Base-by-base conservation (phyloP, 2,888 invertebrate species). In the Pristionchus exspectatus region DNA sequence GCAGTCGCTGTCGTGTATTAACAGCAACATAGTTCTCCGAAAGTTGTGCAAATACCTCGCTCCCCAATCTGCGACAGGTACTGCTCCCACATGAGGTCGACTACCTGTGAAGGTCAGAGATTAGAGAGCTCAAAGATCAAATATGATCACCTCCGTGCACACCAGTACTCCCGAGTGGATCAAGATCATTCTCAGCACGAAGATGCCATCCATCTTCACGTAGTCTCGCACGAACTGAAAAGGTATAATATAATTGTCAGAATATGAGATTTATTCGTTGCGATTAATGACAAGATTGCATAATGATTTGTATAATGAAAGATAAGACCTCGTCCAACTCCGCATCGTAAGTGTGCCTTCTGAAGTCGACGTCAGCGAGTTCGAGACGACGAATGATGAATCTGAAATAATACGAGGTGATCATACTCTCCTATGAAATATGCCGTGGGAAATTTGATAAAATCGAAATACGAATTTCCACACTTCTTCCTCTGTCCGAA, bases 131-230 rank as follows among this genome's bases (percentile, higher is more conserved):
- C 63, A 66, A n/a, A n/a, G 66, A 66, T 66, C 66, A 66, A 33
- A 33, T 27, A 44, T 44, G 10, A 50, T 50, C 33, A 33, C 91
- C 85, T 93, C 92, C 0, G 92, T 92, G 90, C 93, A 93, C 59
- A 94, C 92, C 72, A 92, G 90, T 16, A 92, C 90, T 21, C 94
- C 93, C n/a, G 94, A 92, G 90, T 95, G 95, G 56, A 95, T 93
- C 3, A 94, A 94, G 54, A 95, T 92, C 95, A 95, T 95, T 66
- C 92, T 91, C 24, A 95, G 91, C 27, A 95, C 94, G 86, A 95
- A 95, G 27, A 95, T 92, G 30, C 95, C 95, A 91, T 95, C 95
- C 92, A 94, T 94, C 90, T 94, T 94, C 66, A 94, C 91, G 90
- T 92, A 94, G 88, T 95, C 94, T 9, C 92, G 90, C 16, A 94